Conservation (phyloP, 2,113 vertebrate genomes). For the Ictalurus punctatus region DNA sequence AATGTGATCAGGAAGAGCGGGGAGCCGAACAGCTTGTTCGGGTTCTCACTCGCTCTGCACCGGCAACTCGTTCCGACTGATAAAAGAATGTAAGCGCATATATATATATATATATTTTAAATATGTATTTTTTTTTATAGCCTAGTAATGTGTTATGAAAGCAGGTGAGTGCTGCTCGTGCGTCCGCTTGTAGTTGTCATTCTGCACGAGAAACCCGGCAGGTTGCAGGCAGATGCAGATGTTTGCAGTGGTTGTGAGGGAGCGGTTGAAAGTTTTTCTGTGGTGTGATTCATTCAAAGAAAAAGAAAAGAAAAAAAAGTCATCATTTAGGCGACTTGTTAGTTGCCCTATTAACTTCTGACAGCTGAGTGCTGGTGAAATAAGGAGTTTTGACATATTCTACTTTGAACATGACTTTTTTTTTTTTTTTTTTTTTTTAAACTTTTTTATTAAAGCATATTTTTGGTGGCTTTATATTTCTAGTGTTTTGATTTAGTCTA, state of each 20-base stretch:
- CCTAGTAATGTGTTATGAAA: not conserved
- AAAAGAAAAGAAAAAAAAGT: not conserved
- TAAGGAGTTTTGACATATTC: not conserved
- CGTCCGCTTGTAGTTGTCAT: too few species aligned
- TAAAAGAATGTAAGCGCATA: slow-evolving; percentile 81
- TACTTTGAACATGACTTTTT: not conserved
- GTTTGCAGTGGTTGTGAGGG: not conserved
- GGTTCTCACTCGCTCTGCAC: slow-evolving; percentile 94
- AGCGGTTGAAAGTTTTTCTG: too few species aligned
- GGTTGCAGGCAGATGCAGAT: not conserved
- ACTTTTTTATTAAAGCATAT: not conserved
- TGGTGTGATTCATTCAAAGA: too few species aligned
- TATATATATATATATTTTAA: too few species aligned
- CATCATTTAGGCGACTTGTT: not conserved
- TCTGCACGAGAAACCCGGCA: not conserved
- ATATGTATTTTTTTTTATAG: too few species aligned
- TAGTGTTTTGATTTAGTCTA: too few species aligned
- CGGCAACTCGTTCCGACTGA: slow-evolving; percentile 79
- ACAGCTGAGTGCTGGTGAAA: not conserved
- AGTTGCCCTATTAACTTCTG: not conserved
- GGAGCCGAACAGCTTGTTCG: slow-evolving; percentile 83
- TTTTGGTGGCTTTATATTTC: not conserved
- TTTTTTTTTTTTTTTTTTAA: too few species aligned
- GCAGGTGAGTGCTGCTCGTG: not conserved
- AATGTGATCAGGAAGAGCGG: slow-evolving; percentile 78